Evolutionary conservation across 2,888 invertebrate genomes (phyloP), one percentile per base, ranked within the genome.

Genomic region (Malacosoma neustria): DNA sequence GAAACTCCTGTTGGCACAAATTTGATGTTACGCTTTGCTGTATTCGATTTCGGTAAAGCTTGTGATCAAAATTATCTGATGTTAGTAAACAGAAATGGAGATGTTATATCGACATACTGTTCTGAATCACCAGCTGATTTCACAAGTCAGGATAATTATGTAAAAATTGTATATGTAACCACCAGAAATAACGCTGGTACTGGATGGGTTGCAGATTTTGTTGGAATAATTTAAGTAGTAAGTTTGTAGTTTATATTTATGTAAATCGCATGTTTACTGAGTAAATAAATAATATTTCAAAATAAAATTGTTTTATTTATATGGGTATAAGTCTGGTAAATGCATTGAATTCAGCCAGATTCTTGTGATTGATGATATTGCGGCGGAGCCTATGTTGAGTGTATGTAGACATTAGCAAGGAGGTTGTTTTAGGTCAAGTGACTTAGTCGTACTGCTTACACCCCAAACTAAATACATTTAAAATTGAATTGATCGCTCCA

Each of bases 181-280:
- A 89, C 89, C 6, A 71, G 87, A 34, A 91, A 92, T 51, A 93
- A 92, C 54, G 88, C 89, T 13, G 94, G 93, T 5, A 87, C 87
- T 1, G 94, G 94, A 12, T 94, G 93, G 91, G 57, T 85, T 2
- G 86, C 87, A 2, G 59, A 68, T 15, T 85, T 82, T 46, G 43
- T 69, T 6, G 74, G 51, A 13, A 38, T 49, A 30, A 5, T 22
- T 1, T 22, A 22, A 22, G 9, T 22, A 22, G 3, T 7, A 22
- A n/a, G n/a, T n/a, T 4, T 22, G 22, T 22, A 6, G 5, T 22
- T 6, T 22, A 7, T 22, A 2, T 22, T 22, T 22, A 6, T 22
- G 5, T 22, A 2, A 2, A 22, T n/a, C 9, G 11, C 12, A 11
- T 31, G 5, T n/a, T 34, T 7, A 30, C 9, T 9, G 14, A 11